These are phyloP conservation scores for Uropetala carovei DNA, from an alignment of 2,888 invertebrate genomes.

Conservation along the genomic window DNA sequence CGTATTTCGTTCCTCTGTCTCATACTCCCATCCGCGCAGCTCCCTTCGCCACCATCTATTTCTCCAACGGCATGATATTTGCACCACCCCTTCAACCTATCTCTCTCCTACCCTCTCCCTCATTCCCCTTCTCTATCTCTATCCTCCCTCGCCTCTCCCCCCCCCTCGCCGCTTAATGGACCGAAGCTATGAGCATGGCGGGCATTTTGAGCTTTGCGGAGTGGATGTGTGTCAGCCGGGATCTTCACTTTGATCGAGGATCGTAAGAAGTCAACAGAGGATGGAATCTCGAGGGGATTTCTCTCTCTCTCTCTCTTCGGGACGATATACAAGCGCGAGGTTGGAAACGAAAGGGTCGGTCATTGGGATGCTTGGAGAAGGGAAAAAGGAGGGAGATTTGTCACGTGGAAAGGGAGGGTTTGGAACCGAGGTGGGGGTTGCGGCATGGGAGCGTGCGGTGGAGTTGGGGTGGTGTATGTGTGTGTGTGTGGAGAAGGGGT, in stretches of 20 bases:
- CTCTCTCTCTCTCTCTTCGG: background rate
- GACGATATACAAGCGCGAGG: background rate
- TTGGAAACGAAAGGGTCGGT: slow-evolving; percentile 5
- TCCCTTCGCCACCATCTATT: too few species aligned
- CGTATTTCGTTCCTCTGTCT: too few species aligned
- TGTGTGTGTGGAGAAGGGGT: too few species aligned
- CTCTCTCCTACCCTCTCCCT: background rate
- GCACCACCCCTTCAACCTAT: too few species aligned
- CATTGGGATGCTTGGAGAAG: background rate
- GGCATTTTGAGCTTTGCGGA: background rate
- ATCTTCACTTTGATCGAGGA: background rate
- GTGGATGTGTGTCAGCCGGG: background rate
- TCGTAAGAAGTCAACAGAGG: background rate
- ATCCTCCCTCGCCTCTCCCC: background rate
- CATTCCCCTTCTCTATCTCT: background rate
- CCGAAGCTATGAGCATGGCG: background rate
- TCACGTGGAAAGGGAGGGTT: background rate
- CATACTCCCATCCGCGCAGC: too few species aligned
- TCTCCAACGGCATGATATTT: too few species aligned
- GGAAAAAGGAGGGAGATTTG: background rate
- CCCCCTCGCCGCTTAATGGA: background rate
- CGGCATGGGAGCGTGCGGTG: too few species aligned
- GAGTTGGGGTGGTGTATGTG: too few species aligned
- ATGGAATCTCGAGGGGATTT: background rate
- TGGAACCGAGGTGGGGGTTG: background rate